These are phyloP conservation scores for Lepidurus arcticus DNA, from an alignment of 1,140 invertebrate species.

Conservation along the genomic window DNA sequence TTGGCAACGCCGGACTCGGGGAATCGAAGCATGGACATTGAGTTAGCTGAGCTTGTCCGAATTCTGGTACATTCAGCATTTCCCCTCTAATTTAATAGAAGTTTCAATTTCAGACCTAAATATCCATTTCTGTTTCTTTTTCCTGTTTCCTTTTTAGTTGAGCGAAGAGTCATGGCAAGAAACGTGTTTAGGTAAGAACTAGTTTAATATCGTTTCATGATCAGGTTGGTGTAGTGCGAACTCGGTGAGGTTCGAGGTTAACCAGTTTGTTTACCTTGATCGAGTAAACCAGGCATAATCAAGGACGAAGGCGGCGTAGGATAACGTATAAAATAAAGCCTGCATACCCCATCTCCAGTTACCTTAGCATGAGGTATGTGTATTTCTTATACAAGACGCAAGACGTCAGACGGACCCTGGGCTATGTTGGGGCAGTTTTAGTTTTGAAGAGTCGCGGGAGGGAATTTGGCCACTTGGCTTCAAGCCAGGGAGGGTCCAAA, in stretches of 20 bases:
- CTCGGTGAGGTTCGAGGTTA: background rate
- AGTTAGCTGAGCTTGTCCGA: background rate
- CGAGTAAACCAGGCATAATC: background rate
- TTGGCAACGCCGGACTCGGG: background rate
- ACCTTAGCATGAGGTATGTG: slow-evolving; percentile 13
- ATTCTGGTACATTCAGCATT: background rate
- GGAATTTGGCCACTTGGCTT: background rate
- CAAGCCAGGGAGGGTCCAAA: background rate
- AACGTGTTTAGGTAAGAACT: slow-evolving; percentile 10
- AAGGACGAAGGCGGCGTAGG: background rate
- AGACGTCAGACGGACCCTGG: slow-evolving; percentile 2
- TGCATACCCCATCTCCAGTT: background rate
- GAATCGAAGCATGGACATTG: background rate
- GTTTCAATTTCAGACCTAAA: no score
- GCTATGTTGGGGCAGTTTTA: slow-evolving; percentile 2
- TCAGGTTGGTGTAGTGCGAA: background rate
- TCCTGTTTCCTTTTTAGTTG: background rate
- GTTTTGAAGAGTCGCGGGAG: background rate
- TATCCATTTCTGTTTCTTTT: background rate
- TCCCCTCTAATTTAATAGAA: background rate
- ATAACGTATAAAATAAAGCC: no score
- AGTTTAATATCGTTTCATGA: background rate
- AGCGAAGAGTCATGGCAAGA: background rate
- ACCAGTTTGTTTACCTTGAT: background rate
- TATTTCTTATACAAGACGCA: background rate